Evolutionary conservation across 2,888 invertebrate species (phyloP), one percentile per base, ranked within the genome.

Genomic region (Pterobdella sp.): DNA sequence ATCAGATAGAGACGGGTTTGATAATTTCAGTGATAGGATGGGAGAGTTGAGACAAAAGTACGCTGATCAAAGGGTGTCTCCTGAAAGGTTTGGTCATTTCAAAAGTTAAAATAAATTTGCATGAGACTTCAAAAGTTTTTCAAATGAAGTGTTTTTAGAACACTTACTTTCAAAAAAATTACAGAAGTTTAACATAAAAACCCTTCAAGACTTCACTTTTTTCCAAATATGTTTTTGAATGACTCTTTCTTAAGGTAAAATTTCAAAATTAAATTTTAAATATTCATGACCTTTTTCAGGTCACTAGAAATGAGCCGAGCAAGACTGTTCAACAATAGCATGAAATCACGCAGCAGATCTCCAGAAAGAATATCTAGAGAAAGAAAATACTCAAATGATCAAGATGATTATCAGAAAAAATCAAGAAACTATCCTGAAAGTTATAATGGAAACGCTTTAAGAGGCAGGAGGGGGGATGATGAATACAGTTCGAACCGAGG

Each of bases 271-370:
- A n/a, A 56, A 18, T 56, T 22, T 26, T 26, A 56, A 22, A 14
- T 26, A 18, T 56, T 56, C 4, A 56, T 26, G 26, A 56, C 60
- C 10, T 22, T 22, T n/a, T n/a, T 4, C 60, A 56, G 60, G n/a
- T 56, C 60, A 22, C n/a, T 56, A 26, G 60, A 56, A 22, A n/a
- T 56, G 60, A 56, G 60, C 60, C 18, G 60, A n/a, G 60, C 60
- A 4, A 7, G 60, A 3, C n/a, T 56, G 60, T 56, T 56, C 60
- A 56, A 56, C n/a, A 26, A 56, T 7, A 56, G 60, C 60, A 42
- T 42, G n/a, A 56, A 26, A 26, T 56, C 60, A 56, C n/a, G 60
- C 60, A 56, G 60, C n/a, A 56, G 60, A n/a, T 56, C 60, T 56
- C 60, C 60, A 4, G 60, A 56, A 26, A 4, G 60, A 4, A 14